phyloP scores from a whole-genome alignment of 2,113 vertebrate genomes.

The Paradisaea rubra region DNA sequence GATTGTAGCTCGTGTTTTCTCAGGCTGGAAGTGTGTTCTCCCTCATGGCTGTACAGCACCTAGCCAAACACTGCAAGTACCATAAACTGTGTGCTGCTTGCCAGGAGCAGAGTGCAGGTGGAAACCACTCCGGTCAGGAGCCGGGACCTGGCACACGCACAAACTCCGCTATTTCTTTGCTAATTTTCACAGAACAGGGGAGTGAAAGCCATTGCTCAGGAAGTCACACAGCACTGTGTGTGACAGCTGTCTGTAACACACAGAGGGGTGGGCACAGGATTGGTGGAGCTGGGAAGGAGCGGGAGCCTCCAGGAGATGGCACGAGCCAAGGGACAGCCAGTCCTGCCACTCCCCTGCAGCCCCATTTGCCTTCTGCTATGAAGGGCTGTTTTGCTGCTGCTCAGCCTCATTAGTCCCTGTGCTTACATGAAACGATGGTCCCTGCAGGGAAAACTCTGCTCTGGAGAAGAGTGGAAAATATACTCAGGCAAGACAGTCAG shows the following conservation, averaged over 20 bases:
- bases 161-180: background rate
- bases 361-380: background rate
- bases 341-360: background rate
- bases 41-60: background rate
- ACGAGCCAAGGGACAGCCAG: background rate
- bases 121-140: background rate
- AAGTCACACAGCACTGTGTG: background rate
- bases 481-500: fast-evolving
- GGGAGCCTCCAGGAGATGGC: background rate
- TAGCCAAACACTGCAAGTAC: background rate
- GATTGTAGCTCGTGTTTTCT: background rate
- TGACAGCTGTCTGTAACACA: background rate
- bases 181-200: background rate
- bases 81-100: background rate
- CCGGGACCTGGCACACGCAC: background rate
- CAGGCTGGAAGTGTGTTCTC: background rate
- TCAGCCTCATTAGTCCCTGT: background rate
- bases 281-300: background rate
- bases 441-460: background rate
- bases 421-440: background rate
- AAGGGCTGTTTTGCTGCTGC: background rate
- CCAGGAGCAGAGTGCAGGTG: background rate
- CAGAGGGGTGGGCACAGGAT: background rate
- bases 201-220: background rate
- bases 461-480: background rate